Evolutionary conservation across 1,140 invertebrate genomes (phyloP).

Genomic region (Drosophila obscura): DNA sequence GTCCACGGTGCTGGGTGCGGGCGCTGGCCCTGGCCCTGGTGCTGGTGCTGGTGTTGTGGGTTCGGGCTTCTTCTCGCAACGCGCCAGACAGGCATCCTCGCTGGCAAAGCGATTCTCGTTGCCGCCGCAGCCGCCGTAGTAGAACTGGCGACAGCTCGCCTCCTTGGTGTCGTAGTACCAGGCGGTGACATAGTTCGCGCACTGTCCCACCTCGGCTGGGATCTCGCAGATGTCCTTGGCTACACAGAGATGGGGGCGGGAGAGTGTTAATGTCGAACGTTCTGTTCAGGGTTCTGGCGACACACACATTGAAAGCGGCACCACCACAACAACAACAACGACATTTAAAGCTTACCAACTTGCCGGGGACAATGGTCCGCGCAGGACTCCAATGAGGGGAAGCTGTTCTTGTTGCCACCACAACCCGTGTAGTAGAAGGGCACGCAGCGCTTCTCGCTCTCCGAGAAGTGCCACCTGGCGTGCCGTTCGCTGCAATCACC

Average conservation of each 20-base stretch:
- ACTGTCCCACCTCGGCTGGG: conserved; percentile 90
- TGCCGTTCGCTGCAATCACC: conserved; percentile 92
- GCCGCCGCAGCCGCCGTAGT: conserved; percentile 92
- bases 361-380: conserved; percentile 91
- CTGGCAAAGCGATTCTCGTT: conserved; percentile 92
- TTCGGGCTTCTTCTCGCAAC: conserved; percentile 85
- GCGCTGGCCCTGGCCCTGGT: conserved; percentile 48
- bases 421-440: conserved; percentile 98
- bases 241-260: conserved; percentile 20
- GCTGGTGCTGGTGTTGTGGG: conserved; percentile 62
- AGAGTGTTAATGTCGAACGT: conserved; percentile 26
- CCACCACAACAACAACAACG: conserved; percentile 36
- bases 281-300: background rate
- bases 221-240: conserved; percentile 89
- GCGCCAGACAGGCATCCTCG: conserved; percentile 87
- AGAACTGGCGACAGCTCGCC: conserved; percentile 89
- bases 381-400: conserved; percentile 91
- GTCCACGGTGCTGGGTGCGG: conserved; percentile 25
- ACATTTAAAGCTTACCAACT: conserved; percentile 88
- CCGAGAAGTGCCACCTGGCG: conserved; percentile 94
- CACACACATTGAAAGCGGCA: conserved; percentile 68
- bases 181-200: conserved; percentile 89
- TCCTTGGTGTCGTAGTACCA: conserved; percentile 94
- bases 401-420: conserved; percentile 95
- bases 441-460: conserved; percentile 92